Conservation (phyloP, 2,113 vertebrate genomes). For the Noctilio leporinus region DNA sequence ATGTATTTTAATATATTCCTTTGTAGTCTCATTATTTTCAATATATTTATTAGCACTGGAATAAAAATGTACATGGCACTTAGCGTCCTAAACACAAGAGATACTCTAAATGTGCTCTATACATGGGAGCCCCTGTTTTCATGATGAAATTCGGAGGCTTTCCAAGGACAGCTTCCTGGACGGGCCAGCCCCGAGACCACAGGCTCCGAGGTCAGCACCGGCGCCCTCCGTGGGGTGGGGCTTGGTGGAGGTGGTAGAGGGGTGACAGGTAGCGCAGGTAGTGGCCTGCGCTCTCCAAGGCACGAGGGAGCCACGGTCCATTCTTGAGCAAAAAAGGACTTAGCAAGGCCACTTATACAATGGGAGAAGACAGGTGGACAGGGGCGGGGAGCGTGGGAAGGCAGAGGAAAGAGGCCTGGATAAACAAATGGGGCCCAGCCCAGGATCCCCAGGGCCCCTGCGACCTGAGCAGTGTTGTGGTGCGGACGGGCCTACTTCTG, state of each 20-base stretch:
- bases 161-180: not conserved
- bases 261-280: not conserved
- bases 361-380: not conserved
- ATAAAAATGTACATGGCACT: not conserved
- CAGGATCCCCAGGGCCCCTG: not conserved
- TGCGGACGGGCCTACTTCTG: conserved; percentile 52
- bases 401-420: too few species aligned
- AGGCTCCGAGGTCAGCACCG: not conserved
- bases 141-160: not conserved
- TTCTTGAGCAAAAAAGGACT: not conserved
- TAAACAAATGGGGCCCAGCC: rapidly evolving
- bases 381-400: rapidly evolving
- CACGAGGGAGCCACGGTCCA: rapidly evolving
- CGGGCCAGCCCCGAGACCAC: too few species aligned
- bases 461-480: rapidly evolving
- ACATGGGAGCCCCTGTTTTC: not conserved
- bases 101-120: not conserved
- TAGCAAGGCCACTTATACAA: not conserved
- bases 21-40: not conserved
- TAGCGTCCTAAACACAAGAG: not conserved
- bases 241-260: not conserved
- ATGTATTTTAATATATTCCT: not conserved
- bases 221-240: not conserved
- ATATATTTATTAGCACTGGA: not conserved
- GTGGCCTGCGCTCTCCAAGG: not conserved